Percentiles rank a stretch among this genome's conserved stretches.
Evolutionary conservation across 2,113 vertebrate genomes (phyloP).

Genomic region (Excalfactoria chinensis): DNA sequence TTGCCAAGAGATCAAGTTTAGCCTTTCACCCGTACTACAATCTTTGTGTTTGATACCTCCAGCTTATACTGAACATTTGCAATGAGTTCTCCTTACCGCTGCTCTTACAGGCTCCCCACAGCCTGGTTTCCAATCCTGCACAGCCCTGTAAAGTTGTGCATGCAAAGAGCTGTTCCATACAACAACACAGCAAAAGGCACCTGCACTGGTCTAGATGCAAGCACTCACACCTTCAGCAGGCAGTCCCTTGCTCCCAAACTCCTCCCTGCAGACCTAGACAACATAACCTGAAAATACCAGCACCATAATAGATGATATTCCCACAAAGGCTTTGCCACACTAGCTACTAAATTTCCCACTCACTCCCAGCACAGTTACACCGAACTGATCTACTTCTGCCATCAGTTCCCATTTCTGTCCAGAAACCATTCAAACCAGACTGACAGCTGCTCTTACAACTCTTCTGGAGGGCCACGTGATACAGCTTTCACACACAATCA

Average conservation of each 20-base stretch:
- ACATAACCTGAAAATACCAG: rapidly evolving
- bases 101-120: neutral
- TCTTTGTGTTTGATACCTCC: neutral
- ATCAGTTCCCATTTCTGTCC: neutral
- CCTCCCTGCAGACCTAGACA: neutral
- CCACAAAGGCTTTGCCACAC: neutral
- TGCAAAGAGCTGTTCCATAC: neutral
- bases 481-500: neutral
- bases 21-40: neutral
- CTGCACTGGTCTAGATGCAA: neutral
- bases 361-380: neutral
- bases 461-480: neutral
- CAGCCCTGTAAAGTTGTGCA: neutral
- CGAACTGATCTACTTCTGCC: neutral
- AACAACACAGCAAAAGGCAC: neutral
- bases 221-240: neutral
- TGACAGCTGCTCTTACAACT: neutral
- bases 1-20: neutral
- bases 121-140: neutral
- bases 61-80: neutral
- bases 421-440: neutral
- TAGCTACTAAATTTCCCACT: neutral
- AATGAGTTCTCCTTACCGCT: neutral
- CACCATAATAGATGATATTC: neutral
- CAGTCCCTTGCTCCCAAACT: neutral